Base-by-base conservation (phyloP, 2,797 vertebrate species). In the Carduelis carduelis region DNA sequence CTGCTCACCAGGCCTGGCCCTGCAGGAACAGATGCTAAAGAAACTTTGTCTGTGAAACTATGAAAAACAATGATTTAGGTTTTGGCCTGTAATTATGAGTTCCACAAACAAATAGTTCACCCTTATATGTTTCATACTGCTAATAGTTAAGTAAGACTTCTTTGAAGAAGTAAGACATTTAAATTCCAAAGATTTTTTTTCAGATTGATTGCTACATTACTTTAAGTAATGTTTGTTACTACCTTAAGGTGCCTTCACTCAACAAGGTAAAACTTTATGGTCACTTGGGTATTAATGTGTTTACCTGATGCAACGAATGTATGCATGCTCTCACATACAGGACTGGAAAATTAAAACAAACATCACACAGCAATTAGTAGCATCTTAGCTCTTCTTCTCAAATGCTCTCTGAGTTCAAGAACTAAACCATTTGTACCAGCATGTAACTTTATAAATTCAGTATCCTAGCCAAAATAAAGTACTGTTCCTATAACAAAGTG, bases 121-220 rank as follows among this genome's bases (percentile, higher is more conserved):
- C 47, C 26, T 55, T 59, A 30, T 1, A 9, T 21, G 8, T 50
- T 72, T 87, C 59, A 47, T 39, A 30, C 10, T 50, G 49, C 22
- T 52, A 56, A 26, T 23, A 85, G 9, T 66, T 56, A 43, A 65
- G 27, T 7, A 37, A 86, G 27, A 55, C 3, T 16, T n/a, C 20
- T 49, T 77, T 55, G 17, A 89, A 39, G 44, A 56, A 41, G 24
- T 7, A 50, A 47, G n/a, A 52, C n/a, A 52, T 59, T 47, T 64
- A 49, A 90, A 90, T 64, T 82, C 57, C 44, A 41, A 34, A 18
- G 19, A 32, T 57, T 53, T 28, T n/a, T n/a, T 87, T 83, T 80
- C 21, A 49, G 69, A 34, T 5, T 59, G 24, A 27, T 83, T 68
- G 21, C 41, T 77, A 34, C 28, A 63, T 30, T 68, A 37, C 27